Conservation (phyloP, 35 echinoderm and acorn worm species). For the Diadema setosum region DNA sequence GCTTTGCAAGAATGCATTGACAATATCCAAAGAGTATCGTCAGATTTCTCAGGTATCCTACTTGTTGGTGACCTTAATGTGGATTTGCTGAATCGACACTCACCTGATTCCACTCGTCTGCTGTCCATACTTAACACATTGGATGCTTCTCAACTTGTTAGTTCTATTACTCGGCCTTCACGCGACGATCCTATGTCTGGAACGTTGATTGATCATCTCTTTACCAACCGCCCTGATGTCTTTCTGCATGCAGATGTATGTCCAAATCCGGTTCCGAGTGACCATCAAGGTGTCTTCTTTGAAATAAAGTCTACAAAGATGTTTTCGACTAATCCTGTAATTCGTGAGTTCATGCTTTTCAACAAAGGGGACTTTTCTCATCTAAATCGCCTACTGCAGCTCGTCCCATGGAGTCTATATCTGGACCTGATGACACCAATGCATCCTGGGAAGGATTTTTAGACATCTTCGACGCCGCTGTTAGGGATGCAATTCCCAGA, state of each 20-base stretch:
- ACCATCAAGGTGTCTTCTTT: no score
- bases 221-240: constrained; percentile 7
- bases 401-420: no score
- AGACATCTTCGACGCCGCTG: constrained; percentile 2
- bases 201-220: constrained; percentile 5
- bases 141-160: neutral
- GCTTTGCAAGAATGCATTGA: neutral
- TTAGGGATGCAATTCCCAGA: neutral
- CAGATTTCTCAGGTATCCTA: neutral
- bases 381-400: no score
- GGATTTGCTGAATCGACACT: neutral
- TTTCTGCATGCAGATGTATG: neutral
- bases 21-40: neutral
- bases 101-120: neutral
- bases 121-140: neutral
- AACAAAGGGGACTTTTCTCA: no score
- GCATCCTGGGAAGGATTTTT: no score
- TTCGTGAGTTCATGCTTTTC: no score
- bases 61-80: constrained; percentile 4
- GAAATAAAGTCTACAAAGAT: no score
- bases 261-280: constrained; percentile 1
- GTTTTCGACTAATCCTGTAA: no score
- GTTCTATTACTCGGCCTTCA: constrained; percentile 3
- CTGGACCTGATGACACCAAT: no score
- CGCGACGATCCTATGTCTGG: no score